Evolutionary conservation across 2,113 vertebrate genomes (phyloP).

Genomic region (Cricetomys ansorgei): DNA sequence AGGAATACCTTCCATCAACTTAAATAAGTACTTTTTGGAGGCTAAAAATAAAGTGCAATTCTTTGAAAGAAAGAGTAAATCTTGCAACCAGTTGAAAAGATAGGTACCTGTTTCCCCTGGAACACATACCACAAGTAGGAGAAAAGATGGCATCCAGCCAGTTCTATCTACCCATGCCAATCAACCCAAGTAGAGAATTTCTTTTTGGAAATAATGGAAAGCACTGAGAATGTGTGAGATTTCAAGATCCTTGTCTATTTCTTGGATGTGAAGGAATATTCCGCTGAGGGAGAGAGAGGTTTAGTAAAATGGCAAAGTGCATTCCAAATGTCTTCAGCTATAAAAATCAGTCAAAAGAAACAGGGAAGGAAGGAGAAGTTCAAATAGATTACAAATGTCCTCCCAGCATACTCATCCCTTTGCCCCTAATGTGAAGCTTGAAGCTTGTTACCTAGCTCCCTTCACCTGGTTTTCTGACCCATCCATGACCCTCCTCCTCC

Average conservation of each 20-base stretch:
- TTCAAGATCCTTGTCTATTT: constrained; percentile 59
- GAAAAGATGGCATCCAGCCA: constrained; percentile 31
- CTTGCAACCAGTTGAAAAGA: constrained; percentile 46
- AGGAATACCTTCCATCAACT: constrained; percentile 17
- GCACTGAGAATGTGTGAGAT: constrained; percentile 68
- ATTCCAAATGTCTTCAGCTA: constrained; percentile 73
- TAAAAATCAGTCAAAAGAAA: not conserved
- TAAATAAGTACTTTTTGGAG: not conserved
- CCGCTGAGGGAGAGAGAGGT: constrained; percentile 71
- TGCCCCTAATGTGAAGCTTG: not conserved
- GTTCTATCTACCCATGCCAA: not conserved
- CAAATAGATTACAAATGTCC: constrained; percentile 52
- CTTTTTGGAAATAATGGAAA: constrained; percentile 66
- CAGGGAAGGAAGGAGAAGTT: not conserved
- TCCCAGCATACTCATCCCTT: constrained; percentile 55
- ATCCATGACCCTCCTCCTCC: not conserved
- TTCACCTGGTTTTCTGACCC: constrained; percentile 40
- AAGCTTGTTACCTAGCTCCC: not conserved
- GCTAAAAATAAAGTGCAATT: constrained; percentile 59
- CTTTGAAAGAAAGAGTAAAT: constrained; percentile 59
- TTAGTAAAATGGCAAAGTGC: constrained; percentile 62
- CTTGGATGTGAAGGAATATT: constrained; percentile 70
- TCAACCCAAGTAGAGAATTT: constrained; percentile 58
- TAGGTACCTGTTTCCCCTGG: not conserved
- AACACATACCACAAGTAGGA: constrained; percentile 36